These are phyloP conservation scores for Zosterops pallidus DNA, from an alignment of 2,113 vertebrate genomes.

Conservation along the genomic window DNA sequence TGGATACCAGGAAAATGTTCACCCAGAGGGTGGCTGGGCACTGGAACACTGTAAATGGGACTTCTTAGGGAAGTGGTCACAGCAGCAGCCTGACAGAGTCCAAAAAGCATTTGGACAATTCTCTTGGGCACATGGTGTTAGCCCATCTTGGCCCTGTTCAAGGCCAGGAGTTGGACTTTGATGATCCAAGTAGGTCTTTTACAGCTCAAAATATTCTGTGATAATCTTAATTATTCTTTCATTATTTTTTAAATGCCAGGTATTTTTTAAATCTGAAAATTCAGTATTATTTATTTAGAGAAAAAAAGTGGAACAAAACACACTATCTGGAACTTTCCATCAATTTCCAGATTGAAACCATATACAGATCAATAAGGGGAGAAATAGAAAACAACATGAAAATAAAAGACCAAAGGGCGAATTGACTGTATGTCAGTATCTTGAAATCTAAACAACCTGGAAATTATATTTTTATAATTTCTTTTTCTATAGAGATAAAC, in stretches of 20 bases:
- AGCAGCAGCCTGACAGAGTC: neutral
- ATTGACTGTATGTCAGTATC: neutral
- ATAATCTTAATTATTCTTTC: neutral
- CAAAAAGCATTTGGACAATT: neutral
- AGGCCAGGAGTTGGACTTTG: neutral
- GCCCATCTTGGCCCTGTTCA: too few species aligned
- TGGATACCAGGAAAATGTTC: neutral
- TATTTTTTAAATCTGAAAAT: neutral
- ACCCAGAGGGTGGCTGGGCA: neutral
- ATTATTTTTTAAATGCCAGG: neutral
- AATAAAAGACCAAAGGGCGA: neutral
- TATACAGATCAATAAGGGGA: neutral
- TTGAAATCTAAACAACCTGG: neutral
- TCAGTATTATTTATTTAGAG: neutral
- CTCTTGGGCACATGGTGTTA: accelerated
- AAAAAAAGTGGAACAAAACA: neutral
- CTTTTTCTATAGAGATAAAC: neutral
- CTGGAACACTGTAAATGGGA: neutral
- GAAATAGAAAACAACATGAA: neutral
- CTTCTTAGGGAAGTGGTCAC: neutral
- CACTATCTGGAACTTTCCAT: neutral
- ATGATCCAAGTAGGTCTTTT: neutral
- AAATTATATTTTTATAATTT: neutral
- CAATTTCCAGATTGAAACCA: neutral
- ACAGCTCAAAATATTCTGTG: neutral